Conservation (phyloP, 2,888 invertebrate genomes). For the Luperina testacea region DNA sequence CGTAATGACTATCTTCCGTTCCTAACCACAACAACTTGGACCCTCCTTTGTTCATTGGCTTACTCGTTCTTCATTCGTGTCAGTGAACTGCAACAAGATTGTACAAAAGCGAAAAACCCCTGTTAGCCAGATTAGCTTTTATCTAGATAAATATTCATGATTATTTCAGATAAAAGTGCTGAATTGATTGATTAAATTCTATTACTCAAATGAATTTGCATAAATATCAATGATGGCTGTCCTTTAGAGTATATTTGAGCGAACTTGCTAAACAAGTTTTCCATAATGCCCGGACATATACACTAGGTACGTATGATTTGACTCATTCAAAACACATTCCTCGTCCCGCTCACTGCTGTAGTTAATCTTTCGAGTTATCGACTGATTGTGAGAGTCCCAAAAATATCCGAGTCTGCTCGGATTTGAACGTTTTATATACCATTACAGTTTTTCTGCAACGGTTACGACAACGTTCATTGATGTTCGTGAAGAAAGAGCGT, state of each 20-base stretch:
- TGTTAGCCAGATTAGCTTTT: conserved; percentile 25
- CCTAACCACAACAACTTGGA: conserved; percentile 73
- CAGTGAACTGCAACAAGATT: conserved; percentile 72
- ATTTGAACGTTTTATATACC: conserved; percentile 48
- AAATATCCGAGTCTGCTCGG: conserved; percentile 26
- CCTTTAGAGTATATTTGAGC: conserved; percentile 23
- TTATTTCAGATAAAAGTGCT: conserved; percentile 12
- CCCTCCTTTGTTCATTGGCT: conserved; percentile 71
- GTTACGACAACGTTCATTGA: conserved; percentile 58
- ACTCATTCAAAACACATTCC: conserved; percentile 45
- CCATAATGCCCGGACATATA: conserved; percentile 31
- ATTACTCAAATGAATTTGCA: conserved; percentile 18
- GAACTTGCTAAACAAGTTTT: conserved; percentile 53
- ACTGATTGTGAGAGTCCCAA: conserved; percentile 31
- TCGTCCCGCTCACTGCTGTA: conserved; percentile 17
- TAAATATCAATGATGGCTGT: conserved; percentile 28
- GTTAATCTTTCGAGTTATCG: conserved; percentile 39
- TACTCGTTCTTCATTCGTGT: conserved; percentile 71
- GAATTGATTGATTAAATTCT: conserved; percentile 14
- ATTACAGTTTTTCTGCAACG: conserved; percentile 60
- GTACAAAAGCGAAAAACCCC: conserved; percentile 48
- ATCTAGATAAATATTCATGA: conserved; percentile 22
- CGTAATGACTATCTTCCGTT: conserved; percentile 80
- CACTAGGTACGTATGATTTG: conserved; percentile 33
- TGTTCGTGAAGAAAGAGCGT: conserved; percentile 52